A percentile compares a stretch with the other conserved stretches of the same genome.
phyloP scores from a whole-genome alignment of 2,113 vertebrate species.

The Solenodon paradoxus region DNA sequence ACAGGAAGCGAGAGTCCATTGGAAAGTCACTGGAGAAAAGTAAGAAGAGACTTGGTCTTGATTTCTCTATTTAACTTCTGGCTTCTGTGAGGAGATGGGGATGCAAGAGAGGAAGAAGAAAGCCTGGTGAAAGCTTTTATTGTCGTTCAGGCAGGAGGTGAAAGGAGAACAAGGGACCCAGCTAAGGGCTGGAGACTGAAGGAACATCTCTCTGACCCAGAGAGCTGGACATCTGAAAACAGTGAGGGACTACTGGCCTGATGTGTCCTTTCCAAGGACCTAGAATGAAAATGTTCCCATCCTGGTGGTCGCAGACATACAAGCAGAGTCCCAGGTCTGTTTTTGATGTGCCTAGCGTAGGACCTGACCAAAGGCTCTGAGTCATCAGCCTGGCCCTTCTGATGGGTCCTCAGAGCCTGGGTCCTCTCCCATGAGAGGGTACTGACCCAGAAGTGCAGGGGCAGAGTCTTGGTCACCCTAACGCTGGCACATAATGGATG shows the following conservation, averaged over 20 bases:
- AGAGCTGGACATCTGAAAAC: not conserved
- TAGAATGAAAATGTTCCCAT: not conserved
- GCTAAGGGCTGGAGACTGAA: not conserved
- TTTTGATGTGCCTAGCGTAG: fast-evolving
- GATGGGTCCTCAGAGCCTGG: not conserved
- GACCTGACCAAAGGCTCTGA: not conserved
- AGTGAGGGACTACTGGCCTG: not conserved
- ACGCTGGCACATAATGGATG: not conserved
- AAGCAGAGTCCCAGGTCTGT: not conserved
- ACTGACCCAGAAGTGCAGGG: not conserved
- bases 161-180: not conserved
- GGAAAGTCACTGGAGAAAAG: not conserved
- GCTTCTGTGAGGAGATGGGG: not conserved
- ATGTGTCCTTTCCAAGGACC: not conserved
- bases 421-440: no score
- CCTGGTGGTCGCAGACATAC: fast-evolving
- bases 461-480: not conserved
- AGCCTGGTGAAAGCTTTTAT: not conserved
- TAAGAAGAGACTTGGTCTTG: not conserved
- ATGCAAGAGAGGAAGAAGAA: not conserved
- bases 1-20: not conserved
- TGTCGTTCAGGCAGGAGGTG: not conserved
- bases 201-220: not conserved
- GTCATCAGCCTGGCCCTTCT: not conserved
- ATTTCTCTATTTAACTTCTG: not conserved